phyloP scores from a whole-genome alignment of 2,797 vertebrate species.

The Heterohyrax brucei region DNA sequence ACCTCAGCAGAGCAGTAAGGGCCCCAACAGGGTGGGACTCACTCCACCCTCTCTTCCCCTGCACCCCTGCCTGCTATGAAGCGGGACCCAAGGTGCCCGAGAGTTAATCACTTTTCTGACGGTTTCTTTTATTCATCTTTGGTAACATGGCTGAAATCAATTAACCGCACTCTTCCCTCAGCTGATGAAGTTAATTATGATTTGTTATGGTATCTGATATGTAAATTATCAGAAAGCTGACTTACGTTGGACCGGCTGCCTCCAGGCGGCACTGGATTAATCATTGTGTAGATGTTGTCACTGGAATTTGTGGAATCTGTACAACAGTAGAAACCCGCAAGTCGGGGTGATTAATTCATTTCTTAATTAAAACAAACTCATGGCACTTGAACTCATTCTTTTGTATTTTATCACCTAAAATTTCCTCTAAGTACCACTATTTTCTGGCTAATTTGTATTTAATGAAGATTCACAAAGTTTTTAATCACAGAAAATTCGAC shows the following conservation, averaged over 20 bases:
- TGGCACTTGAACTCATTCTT: constrained; percentile 93
- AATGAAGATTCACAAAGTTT: constrained; percentile 94
- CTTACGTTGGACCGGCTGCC: constrained; percentile 99
- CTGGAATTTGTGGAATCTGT: constrained; percentile 99
- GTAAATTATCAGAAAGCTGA: constrained; percentile 93
- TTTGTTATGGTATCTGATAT: constrained; percentile 93
- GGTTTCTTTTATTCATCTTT: constrained; percentile 92
- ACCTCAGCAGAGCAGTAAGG: neutral
- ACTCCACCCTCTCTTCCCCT: neutral
- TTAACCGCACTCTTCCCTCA: constrained; percentile 92
- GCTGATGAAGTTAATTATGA: constrained; percentile 94
- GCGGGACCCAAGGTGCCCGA: constrained; percentile 84
- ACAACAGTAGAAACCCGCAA: constrained; percentile 88
- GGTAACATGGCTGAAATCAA: constrained; percentile 93
- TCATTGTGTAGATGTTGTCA: constrained; percentile 99
- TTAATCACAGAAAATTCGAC: constrained; percentile 92
- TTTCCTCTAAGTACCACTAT: constrained; percentile 92
- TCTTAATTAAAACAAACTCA: constrained; percentile 94
- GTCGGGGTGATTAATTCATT: constrained; percentile 92
- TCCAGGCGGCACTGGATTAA: constrained; percentile 97
- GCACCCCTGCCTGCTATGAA: constrained; percentile 72
- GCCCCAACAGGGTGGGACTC: constrained; percentile 52
- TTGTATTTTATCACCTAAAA: constrained; percentile 93
- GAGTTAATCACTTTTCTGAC: constrained; percentile 91
- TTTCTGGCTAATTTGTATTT: constrained; percentile 93